Percentiles rank a stretch among this genome's conserved stretches.
Conservation (phyloP, 2,888 invertebrate species). For the Mythimna lalbum region DNA sequence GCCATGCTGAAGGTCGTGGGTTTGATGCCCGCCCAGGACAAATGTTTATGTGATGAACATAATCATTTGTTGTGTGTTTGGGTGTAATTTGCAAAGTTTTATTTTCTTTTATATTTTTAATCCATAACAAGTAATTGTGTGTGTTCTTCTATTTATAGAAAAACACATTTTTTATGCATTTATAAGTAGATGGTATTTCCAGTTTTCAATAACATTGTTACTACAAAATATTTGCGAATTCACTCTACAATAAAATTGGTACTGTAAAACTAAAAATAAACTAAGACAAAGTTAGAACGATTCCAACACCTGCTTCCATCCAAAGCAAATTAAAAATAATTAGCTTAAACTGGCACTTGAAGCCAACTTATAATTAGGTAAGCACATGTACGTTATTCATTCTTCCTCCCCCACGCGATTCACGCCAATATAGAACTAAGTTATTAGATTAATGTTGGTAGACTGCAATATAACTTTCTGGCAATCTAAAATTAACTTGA, state of each 20-base stretch:
- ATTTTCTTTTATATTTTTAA: background rate
- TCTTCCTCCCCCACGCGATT: background rate
- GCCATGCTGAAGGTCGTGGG: too few species aligned
- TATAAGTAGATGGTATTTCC: too few species aligned
- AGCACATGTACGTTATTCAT: background rate
- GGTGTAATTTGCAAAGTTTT: too few species aligned
- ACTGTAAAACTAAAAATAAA: background rate
- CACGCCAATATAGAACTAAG: background rate
- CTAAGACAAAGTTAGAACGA: background rate
- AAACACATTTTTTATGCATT: too few species aligned
- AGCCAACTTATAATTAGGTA: slow-evolving; percentile 6
- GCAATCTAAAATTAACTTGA: background rate
- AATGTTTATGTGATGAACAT: too few species aligned
- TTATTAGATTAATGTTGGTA: slow-evolving; percentile 4
- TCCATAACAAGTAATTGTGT: background rate
- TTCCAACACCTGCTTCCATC: background rate
- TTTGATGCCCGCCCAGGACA: too few species aligned
- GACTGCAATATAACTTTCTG: background rate
- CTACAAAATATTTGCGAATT: background rate
- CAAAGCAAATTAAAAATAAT: slow-evolving; percentile 7
- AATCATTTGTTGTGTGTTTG: too few species aligned
- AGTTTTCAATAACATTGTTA: too few species aligned
- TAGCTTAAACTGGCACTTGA: background rate
- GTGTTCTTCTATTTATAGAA: background rate
- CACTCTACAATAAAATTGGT: background rate